These are phyloP conservation scores for Scylla paramamosain DNA, from an alignment of 1,140 invertebrate species.

Conservation along the genomic window DNA sequence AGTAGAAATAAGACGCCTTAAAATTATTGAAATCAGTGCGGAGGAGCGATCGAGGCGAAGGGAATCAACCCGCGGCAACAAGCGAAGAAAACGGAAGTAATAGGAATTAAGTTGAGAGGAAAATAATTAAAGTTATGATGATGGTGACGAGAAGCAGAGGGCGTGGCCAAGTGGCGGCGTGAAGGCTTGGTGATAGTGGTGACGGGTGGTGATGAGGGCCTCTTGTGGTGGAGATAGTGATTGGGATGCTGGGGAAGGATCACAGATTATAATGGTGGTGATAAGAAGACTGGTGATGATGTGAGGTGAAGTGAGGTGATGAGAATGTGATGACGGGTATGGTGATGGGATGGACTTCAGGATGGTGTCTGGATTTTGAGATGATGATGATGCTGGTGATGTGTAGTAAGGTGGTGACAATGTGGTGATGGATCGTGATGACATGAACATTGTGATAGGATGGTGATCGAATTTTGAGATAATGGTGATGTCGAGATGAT, in stretches of 20 bases:
- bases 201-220: not conserved
- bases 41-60: not conserved
- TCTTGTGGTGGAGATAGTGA: not conserved
- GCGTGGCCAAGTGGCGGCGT: not conserved
- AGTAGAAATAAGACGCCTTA: too few relatives aligned
- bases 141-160: not conserved
- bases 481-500: too few relatives aligned
- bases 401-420: too few relatives aligned
- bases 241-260: not conserved
- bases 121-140: not conserved
- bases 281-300: not conserved
- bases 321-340: too few relatives aligned
- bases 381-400: too few relatives aligned
- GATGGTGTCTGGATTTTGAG: too few relatives aligned
- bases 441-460: too few relatives aligned
- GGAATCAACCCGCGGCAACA: not conserved
- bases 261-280: not conserved
- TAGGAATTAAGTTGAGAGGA: not conserved
- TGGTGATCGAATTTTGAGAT: too few relatives aligned
- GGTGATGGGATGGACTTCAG: too few relatives aligned
- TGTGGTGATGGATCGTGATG: too few relatives aligned
- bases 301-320: not conserved
- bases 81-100: not conserved
- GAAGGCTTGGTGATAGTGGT: not conserved
- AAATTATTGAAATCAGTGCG: not conserved